These are phyloP conservation scores for Sitobion miscanthi DNA, from an alignment of 1,140 invertebrate species.

Conservation along the genomic window DNA sequence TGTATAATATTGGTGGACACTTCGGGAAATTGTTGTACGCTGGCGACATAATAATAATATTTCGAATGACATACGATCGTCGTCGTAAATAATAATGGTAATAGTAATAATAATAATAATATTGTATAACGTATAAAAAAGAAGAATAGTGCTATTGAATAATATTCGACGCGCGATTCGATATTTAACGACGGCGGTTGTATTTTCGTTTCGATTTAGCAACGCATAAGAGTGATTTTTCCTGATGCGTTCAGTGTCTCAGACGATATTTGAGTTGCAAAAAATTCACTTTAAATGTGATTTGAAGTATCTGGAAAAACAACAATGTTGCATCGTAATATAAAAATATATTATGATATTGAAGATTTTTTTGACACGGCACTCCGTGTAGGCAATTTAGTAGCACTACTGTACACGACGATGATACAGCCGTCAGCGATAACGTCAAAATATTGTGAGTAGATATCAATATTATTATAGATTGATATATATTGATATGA, in stretches of 20 bases:
- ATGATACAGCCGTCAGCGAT: background rate
- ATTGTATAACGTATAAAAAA: background rate
- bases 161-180: background rate
- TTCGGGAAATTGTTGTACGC: conserved; percentile 13
- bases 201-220: background rate
- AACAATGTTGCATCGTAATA: background rate
- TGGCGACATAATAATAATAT: conserved; percentile 1
- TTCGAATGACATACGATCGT: background rate
- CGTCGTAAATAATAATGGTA: background rate
- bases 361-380: background rate
- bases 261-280: background rate
- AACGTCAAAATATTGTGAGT: background rate
- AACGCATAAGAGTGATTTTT: background rate
- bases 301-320: background rate
- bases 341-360: background rate
- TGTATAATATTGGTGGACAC: background rate
- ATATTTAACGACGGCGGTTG: background rate
- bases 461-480: background rate
- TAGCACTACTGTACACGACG: background rate
- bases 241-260: background rate
- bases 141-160: background rate
- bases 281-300: background rate
- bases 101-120: background rate
- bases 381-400: background rate
- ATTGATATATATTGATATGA: background rate